Evolutionary conservation across 2,888 invertebrate species (phyloP).

Genomic region (Apocheima hispidaria): DNA sequence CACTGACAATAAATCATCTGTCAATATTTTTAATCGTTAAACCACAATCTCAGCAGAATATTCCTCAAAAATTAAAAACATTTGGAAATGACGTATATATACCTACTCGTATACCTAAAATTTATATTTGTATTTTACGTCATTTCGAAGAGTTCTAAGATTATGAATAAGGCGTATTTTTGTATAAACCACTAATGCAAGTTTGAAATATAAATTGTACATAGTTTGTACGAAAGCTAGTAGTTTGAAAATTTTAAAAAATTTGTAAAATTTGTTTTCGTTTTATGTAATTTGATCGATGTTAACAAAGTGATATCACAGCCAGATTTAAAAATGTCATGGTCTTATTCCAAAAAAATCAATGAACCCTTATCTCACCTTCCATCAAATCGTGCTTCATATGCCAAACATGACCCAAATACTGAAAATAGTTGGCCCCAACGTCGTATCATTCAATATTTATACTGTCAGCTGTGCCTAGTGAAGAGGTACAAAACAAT

Average conservation of each 20-base stretch:
- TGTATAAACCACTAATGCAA: no score
- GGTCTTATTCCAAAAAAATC: not conserved
- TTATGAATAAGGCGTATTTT: no score
- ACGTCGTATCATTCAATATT: conserved; percentile 24
- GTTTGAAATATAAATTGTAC: no score
- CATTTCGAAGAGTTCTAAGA: no score
- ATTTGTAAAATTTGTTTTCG: no score
- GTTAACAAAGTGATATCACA: no score
- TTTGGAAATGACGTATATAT: conserved; percentile 15
- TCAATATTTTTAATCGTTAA: conserved; percentile 36
- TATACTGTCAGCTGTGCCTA: conserved; percentile 11
- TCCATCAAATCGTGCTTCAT: conserved; percentile 1
- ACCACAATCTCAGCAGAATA: conserved; percentile 40
- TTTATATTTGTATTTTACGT: no score
- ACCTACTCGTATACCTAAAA: not conserved
- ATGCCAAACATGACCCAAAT: conserved; percentile 18
- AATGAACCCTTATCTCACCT: not conserved
- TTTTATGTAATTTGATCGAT: no score
- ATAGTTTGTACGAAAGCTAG: no score
- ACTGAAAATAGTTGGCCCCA: conserved; percentile 4
- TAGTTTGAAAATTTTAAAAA: no score
- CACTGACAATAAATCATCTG: conserved; percentile 43
- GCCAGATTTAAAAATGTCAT: no score
- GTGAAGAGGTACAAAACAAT: conserved; percentile 9
- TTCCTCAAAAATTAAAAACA: conserved; percentile 39